Evolutionary conservation across 2,113 vertebrate species (phyloP), one percentile per base, ranked within the genome.

Genomic region (Hemibagrus wyckioides): DNA sequence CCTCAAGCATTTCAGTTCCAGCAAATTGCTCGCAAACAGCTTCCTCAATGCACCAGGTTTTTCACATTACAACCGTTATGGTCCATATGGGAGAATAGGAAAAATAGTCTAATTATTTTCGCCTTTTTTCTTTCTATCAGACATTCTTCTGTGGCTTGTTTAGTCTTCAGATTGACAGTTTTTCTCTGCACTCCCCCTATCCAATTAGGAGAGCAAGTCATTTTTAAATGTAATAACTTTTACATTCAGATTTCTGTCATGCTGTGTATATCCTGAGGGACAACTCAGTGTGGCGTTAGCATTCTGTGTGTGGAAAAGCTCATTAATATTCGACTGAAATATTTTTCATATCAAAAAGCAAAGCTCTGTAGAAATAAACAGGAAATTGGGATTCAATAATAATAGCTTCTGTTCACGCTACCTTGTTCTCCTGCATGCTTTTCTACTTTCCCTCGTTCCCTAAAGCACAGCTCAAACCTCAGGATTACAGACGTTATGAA

Each of bases 401-500:
- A 65, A 15, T 30, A 65, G 28, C 39, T 65, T 19, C 1, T 39
- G 36, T 41, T 33, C 33, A 54, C 17, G 15, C 39, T 56, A 23
- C 77, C 44, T 41, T 44, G 36, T 44, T 33, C 50, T 80, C 82
- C 6, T 69, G 21, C 33, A 56, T 23, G 23, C 39, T 73, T 19
- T 73, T 11, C 6, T 25, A 25, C 44, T 65, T 63, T 81, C 85
- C 17, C 59, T 52, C 8, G 28, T 36, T 57, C n/a, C 54, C 50
- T 36, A 25, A 50, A 77, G 67, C 77, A 19, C 10, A 52, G 11
- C 48, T 63, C 21, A 4, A 82, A 39, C 9, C 52, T 63, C 21
- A 52, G 77, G 80, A 50, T 83, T 33, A 28, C 52, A 30, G 28
- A 57, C 14, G n/a, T 48, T 79, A 59, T 82, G 73, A 77, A n/a